Evolutionary conservation across 2,888 invertebrate genomes (phyloP), one percentile per base, ranked within the genome.

Genomic region (Busseola fusca): DNA sequence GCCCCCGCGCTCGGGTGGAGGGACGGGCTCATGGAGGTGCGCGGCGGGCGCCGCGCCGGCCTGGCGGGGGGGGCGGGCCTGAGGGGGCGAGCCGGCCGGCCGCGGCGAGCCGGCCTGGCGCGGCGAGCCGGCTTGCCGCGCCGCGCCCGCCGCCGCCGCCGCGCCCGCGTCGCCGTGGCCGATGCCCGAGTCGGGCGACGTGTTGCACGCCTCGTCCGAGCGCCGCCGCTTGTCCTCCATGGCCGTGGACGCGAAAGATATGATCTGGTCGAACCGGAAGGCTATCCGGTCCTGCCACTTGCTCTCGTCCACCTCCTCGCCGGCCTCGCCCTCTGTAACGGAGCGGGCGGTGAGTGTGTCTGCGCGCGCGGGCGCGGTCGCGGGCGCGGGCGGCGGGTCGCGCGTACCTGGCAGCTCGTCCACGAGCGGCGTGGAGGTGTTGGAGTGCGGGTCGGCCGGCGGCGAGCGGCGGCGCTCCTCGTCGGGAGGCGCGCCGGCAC

Each of bases 221-320:
- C 98, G 96, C 76, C 98, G 96, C 73, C 98, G 97, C 89, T 98
- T 97, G 93, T 98, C 97, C 91, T 98, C 98, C 91, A 98, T 96
- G 89, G 99, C 99, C 25, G 98, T 98, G 56, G 98, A 98, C 64
- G 99, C 99, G 91, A 98, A 98, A 74, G 98, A 98, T 84, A 99
- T 98, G 87, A 99, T 96, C 84, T 98, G 97, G 95, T 99, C 99
- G 96, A 99, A 99, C 68, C 98, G 98, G 84, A 98, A 98, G 91
- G 98, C 98, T 87, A 99, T 98, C 84, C 98, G 97, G 93, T 98
- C 98, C 93, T 98, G 98, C 98, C 98, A 99, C 92, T 98, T 98
- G 86, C 97, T 97, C 92, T 98, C 97, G 91, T 97, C 97, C 84
- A 97, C 97, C 86, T 97, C 97, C 89, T 96, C 97, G 86, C 96